Conservation (phyloP, 2,113 vertebrate genomes). For the Zosterops borbonicus region DNA sequence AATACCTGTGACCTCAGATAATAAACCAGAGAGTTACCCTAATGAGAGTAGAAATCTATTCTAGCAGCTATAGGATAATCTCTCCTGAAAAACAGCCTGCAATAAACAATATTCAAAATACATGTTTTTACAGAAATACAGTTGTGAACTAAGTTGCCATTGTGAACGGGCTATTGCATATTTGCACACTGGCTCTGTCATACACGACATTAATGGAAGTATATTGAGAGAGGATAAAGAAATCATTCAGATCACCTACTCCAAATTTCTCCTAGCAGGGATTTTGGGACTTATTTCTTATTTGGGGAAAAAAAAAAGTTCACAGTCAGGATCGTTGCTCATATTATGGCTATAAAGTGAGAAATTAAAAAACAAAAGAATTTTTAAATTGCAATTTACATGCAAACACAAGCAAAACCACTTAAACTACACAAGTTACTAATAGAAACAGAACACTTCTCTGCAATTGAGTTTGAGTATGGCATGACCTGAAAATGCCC, state of each 20-base stretch:
- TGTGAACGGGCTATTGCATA: not conserved
- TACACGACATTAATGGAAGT: not conserved
- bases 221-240: not conserved
- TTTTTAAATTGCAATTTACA: not conserved
- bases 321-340: not conserved
- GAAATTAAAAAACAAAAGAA: not conserved
- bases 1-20: not conserved
- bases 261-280: not conserved
- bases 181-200: not conserved
- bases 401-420: not conserved
- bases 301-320: not conserved
- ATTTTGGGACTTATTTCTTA: not conserved
- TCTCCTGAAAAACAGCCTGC: not conserved
- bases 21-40: not conserved
- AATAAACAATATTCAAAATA: not conserved
- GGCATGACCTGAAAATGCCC: not conserved
- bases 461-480: not conserved
- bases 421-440: not conserved
- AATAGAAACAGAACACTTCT: not conserved
- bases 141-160: not conserved
- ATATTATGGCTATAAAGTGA: not conserved
- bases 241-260: not conserved
- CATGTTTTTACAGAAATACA: not conserved
- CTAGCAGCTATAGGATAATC: not conserved
- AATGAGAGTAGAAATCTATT: not conserved